These are phyloP conservation scores for Fragum whitleyi DNA, from an alignment of 2,888 invertebrate genomes.

Conservation along the genomic window DNA sequence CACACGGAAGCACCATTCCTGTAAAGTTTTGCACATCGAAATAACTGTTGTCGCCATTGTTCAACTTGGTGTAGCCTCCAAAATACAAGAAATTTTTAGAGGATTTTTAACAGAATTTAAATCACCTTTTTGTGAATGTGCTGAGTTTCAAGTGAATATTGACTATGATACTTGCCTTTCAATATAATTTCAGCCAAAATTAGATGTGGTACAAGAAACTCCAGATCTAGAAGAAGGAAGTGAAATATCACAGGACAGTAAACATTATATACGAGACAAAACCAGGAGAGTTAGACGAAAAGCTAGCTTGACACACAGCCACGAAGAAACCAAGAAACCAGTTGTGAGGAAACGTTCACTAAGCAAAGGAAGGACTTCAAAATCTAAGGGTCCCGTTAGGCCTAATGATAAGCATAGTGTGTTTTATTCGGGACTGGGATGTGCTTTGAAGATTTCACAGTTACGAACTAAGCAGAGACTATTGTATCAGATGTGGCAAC, in stretches of 20 bases:
- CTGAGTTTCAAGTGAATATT: too few species aligned
- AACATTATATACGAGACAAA: conserved; percentile 20
- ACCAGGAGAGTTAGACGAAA: conserved; percentile 12
- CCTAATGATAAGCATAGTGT: conserved; percentile 13
- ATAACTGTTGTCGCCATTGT: too few species aligned
- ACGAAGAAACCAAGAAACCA: conserved; percentile 8
- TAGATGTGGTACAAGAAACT: conserved; percentile 2
- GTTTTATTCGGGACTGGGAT: conserved; percentile 33
- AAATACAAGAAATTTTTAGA: too few species aligned
- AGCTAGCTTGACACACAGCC: conserved; percentile 11
- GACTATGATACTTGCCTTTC: too few species aligned
- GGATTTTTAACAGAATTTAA: too few species aligned
- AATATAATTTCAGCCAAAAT: neutral
- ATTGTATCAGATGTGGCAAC: conserved; percentile 54
- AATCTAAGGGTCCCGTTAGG: neutral
- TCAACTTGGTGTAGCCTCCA: too few species aligned
- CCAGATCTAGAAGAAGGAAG: neutral
- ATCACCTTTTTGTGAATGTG: too few species aligned
- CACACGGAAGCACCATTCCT: too few species aligned
- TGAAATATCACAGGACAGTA: conserved; percentile 4
- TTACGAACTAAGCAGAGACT: conserved; percentile 42
- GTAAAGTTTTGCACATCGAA: too few species aligned
- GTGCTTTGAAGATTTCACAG: conserved; percentile 46
- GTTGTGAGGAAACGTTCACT: conserved; percentile 13
- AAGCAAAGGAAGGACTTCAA: neutral